A percentile compares a stretch with the other conserved stretches of the same genome.
phyloP scores from a whole-genome alignment of 2,113 vertebrate genomes.

The Dromiciops gliroides region DNA sequence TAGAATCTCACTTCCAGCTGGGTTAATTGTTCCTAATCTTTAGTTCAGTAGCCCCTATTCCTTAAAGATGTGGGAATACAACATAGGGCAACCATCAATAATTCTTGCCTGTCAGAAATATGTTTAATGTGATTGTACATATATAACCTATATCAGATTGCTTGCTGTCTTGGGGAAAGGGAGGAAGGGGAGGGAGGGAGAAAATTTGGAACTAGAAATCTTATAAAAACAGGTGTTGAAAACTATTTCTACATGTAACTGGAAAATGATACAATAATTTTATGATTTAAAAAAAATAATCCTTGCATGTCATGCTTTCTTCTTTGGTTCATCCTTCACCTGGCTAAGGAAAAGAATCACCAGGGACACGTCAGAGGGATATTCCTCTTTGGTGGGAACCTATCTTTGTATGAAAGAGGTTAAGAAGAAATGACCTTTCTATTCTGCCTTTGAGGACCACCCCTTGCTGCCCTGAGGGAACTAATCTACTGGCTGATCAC shows the following conservation, averaged over 20 bases:
- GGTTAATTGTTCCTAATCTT: neutral
- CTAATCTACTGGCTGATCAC: too few species aligned
- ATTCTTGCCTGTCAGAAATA: neutral
- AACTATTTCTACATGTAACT: too few species aligned
- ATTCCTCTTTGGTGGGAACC: neutral
- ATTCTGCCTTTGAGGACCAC: too few species aligned
- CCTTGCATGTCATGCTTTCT: neutral
- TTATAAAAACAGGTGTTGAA: too few species aligned
- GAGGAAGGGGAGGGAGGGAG: too few species aligned
- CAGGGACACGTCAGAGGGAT: neutral
- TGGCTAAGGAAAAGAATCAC: neutral
- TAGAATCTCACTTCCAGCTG: neutral
- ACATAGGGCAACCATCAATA: neutral
- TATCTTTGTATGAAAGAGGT: neutral
- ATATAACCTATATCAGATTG: too few species aligned
- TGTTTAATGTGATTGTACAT: too few species aligned
- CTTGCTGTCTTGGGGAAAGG: too few species aligned
- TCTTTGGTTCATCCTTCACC: neutral
- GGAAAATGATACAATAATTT: too few species aligned
- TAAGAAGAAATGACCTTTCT: neutral
- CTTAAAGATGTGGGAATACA: neutral
- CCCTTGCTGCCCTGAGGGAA: too few species aligned
- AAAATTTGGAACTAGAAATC: too few species aligned
- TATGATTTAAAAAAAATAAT: too few species aligned
- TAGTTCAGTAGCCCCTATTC: rapidly evolving